A percentile compares a stretch with the other conserved stretches of the same genome.
Evolutionary conservation across 1,140 invertebrate genomes (phyloP).

Genomic region (Ephestia elutella): DNA sequence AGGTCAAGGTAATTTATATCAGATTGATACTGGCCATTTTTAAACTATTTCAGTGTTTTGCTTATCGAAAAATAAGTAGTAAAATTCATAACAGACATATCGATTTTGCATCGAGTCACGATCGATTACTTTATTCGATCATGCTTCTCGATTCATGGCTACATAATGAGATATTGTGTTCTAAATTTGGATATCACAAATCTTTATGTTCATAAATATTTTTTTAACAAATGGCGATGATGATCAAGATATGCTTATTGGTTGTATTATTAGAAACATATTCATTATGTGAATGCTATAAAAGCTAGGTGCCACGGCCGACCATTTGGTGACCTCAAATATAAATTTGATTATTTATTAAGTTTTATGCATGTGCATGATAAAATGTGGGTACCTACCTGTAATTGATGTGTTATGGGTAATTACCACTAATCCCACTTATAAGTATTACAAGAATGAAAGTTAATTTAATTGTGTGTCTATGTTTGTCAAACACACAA

Average conservation of each 20-base stretch:
- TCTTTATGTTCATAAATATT: constrained; percentile 6
- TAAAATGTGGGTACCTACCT: no score
- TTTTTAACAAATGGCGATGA: constrained; percentile 8
- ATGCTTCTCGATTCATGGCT: neutral
- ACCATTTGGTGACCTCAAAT: neutral
- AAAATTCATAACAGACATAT: neutral
- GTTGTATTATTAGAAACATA: neutral
- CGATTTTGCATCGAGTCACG: constrained; percentile 8
- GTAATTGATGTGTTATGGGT: no score
- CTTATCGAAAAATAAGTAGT: neutral
- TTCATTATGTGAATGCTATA: neutral
- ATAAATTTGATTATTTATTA: neutral
- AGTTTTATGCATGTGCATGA: neutral
- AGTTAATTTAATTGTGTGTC: no score
- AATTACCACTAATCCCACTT: no score
- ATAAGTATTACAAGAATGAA: no score
- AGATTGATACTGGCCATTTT: constrained; percentile 3
- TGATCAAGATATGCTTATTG: constrained; percentile 12
- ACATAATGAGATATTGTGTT: constrained; percentile 8
- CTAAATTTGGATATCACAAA: constrained; percentile 8
- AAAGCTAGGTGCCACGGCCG: neutral
- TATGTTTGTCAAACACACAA: no score
- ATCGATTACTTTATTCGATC: constrained; percentile 11
- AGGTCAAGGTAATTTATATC: constrained; percentile 10
- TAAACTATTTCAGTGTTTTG: constrained; percentile 8